Evolutionary conservation across 2,113 vertebrate genomes (phyloP).

Genomic region (Phalacrocorax brasilianus): DNA sequence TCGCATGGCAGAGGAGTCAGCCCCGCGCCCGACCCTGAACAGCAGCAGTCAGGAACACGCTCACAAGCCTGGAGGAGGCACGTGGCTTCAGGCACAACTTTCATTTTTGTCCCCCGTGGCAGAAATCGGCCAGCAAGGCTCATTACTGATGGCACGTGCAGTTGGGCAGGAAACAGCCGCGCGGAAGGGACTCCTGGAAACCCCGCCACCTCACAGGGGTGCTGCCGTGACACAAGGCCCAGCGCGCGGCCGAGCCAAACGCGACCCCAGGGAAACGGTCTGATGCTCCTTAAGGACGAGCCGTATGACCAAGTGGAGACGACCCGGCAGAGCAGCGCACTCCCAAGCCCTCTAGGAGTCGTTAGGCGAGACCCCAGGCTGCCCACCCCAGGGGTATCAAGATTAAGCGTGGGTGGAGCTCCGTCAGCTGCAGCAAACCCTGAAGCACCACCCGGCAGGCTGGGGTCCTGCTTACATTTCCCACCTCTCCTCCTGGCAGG

Average conservation of each 20-base stretch:
- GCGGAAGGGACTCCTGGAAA: not conserved
- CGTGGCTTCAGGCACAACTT: not conserved
- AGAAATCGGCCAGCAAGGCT: not conserved
- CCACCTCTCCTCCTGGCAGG: not conserved
- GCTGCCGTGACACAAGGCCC: not conserved
- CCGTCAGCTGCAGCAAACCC: not conserved
- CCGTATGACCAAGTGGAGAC: fast-evolving
- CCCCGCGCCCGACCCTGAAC: not conserved
- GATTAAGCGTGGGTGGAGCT: not conserved
- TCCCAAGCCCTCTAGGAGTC: not conserved
- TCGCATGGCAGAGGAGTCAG: not conserved
- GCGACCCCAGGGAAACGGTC: not conserved
- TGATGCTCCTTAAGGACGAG: not conserved
- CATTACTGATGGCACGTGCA: fast-evolving
- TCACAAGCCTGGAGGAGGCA: not conserved
- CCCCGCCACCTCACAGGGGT: not conserved
- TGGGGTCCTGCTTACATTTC: not conserved
- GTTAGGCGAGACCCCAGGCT: not conserved
- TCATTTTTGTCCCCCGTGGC: not conserved
- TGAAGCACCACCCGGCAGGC: not conserved
- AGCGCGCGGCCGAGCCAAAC: not conserved
- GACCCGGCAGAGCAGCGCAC: fast-evolving
- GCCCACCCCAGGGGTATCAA: not conserved
- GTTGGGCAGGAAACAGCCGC: not conserved
- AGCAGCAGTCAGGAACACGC: not conserved